Percentiles rank a stretch among this genome's conserved stretches.
phyloP scores from a whole-genome alignment of 2,113 vertebrate species.

The Megaleporinus macrocephalus region DNA sequence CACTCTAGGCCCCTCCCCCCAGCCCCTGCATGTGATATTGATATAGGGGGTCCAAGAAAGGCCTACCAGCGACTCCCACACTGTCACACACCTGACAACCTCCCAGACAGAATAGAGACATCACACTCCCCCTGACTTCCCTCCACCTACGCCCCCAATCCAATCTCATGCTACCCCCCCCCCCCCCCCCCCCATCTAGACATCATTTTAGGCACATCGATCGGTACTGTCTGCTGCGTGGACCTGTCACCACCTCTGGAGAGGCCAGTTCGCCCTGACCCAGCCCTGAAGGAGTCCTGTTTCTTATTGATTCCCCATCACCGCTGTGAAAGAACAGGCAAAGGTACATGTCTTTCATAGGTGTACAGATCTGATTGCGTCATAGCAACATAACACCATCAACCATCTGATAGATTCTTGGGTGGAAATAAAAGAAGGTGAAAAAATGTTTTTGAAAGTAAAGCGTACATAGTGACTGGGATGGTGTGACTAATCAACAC shows the following conservation, averaged over 20 bases:
- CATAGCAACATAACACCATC: slow-evolving; percentile 38
- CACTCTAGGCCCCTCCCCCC: neutral
- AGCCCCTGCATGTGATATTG: slow-evolving; percentile 37
- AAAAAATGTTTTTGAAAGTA: slow-evolving; percentile 22
- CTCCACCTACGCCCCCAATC: neutral
- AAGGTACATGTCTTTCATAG: slow-evolving; percentile 38
- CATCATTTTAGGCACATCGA: slow-evolving; percentile 56
- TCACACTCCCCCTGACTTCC: slow-evolving; percentile 33
- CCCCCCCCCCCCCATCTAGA: slow-evolving; percentile 20
- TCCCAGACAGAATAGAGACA: slow-evolving; percentile 54
- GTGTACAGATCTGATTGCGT: neutral
- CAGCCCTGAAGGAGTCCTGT: slow-evolving; percentile 38
- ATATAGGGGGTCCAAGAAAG: slow-evolving; percentile 29
- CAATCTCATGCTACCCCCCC: slow-evolving; percentile 21
- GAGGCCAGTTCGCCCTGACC: slow-evolving; percentile 24
- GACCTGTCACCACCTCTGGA: slow-evolving; percentile 52
- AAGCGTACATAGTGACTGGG: neutral
- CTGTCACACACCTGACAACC: slow-evolving; percentile 53
- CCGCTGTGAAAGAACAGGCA: slow-evolving; percentile 13
- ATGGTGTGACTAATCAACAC: neutral
- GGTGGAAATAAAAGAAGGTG: slow-evolving; percentile 26
- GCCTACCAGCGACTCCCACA: slow-evolving; percentile 25
- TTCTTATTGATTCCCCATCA: slow-evolving; percentile 50
- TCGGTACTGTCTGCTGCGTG: slow-evolving; percentile 27
- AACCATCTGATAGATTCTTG: slow-evolving; percentile 14